Evolutionary conservation across 1,140 invertebrate genomes (phyloP).

Genomic region (Euura lappo): DNA sequence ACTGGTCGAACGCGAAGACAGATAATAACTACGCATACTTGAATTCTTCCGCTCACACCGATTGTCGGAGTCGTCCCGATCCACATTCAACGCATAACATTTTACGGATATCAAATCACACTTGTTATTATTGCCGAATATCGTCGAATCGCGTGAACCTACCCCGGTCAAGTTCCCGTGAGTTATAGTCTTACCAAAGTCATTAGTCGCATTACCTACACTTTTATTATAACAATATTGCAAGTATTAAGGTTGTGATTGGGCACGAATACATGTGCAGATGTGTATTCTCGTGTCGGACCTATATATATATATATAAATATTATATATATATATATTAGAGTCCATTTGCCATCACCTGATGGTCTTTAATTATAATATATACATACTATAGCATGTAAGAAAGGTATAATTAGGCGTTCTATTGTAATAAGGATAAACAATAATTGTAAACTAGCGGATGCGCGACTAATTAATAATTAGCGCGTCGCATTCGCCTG

Average conservation of each 20-base stretch:
- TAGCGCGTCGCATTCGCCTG: conserved; percentile 1
- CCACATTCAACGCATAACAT: too few species aligned
- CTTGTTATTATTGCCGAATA: too few species aligned
- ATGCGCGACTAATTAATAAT: background rate
- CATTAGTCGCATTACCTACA: conserved; percentile 22
- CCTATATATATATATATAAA: background rate
- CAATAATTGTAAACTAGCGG: background rate
- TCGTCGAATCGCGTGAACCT: too few species aligned
- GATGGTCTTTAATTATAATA: conserved; percentile 3
- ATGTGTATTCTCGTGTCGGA: conserved; percentile 2
- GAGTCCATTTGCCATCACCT: conserved; percentile 12
- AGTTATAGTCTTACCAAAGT: background rate
- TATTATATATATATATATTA: conserved; percentile 13
- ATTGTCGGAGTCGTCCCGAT: too few species aligned
- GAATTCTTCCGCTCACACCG: too few species aligned
- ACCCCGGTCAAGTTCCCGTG: too few species aligned
- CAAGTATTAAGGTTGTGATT: conserved; percentile 56
- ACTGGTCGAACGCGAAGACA: too few species aligned
- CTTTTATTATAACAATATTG: conserved; percentile 27
- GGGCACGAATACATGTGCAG: background rate
- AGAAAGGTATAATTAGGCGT: background rate
- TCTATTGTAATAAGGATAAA: background rate
- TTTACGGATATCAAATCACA: too few species aligned
- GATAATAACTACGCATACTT: too few species aligned
- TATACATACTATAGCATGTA: background rate